Conservation (phyloP, 2,797 vertebrate genomes). For the Lepilemur ruficaudatus region DNA sequence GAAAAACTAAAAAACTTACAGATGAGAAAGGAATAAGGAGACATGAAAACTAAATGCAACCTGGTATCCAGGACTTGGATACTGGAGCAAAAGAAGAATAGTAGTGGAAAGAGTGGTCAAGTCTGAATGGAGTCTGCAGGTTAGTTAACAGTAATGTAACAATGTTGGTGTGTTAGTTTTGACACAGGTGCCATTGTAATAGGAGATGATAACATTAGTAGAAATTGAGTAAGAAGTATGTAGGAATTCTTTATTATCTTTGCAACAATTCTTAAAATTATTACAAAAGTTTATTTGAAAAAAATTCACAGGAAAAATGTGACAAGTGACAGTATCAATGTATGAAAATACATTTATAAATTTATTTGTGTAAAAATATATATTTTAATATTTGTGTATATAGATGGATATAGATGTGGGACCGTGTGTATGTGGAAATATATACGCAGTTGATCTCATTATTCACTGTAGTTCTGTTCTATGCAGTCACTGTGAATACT, state of each 20-base stretch:
- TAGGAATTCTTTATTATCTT: neutral
- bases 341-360: neutral
- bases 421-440: neutral
- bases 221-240: neutral
- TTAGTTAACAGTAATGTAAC: neutral
- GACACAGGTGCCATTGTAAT: neutral
- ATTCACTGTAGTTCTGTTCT: neutral
- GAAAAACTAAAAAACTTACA: neutral
- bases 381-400: neutral
- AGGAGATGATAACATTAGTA: neutral
- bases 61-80: neutral
- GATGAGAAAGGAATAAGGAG: neutral
- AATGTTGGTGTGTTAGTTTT: neutral
- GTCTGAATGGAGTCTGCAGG: neutral
- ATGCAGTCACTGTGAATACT: neutral
- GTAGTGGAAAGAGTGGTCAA: neutral
- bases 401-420: neutral
- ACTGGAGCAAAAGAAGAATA: neutral
- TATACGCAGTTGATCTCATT: neutral
- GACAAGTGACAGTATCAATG: neutral
- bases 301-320: neutral
- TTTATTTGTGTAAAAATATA: neutral
- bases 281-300: neutral
- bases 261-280: neutral
- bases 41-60: neutral